phyloP scores from a whole-genome alignment of 1,140 invertebrate species.

The Dermatophagoides farinae region DNA sequence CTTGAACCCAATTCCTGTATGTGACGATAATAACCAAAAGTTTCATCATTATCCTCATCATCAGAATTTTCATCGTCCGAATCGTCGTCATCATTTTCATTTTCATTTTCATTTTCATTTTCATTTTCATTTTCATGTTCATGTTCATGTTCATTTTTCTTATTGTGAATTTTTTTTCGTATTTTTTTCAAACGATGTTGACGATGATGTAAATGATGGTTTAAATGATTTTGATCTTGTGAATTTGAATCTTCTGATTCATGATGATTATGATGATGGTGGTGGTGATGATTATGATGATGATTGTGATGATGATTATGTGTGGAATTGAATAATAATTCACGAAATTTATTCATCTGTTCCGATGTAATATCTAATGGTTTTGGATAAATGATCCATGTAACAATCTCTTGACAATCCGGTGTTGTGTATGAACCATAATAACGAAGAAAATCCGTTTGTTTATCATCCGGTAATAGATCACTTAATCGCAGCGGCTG shows the following conservation, averaged over 20 bases:
- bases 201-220: too few species aligned
- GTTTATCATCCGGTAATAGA: neutral
- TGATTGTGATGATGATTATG: too few species aligned
- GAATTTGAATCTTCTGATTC: too few species aligned
- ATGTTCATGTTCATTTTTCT: too few species aligned
- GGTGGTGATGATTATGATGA: neutral
- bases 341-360: slow-evolving; percentile 2
- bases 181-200: neutral
- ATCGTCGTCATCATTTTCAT: too few species aligned
- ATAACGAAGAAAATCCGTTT: slow-evolving; percentile 22
- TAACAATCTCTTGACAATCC: slow-evolving; percentile 25
- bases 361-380: slow-evolving; percentile 19
- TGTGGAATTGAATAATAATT: neutral
- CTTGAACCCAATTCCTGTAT: slow-evolving; percentile 2
- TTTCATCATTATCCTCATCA: neutral
- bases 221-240: too few species aligned
- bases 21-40: slow-evolving; percentile 6
- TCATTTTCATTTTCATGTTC: too few species aligned
- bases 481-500: neutral
- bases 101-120: too few species aligned
- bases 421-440: slow-evolving; percentile 28
- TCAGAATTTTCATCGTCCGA: too few species aligned
- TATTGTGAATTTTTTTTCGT: neutral
- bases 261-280: neutral
- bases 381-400: slow-evolving; percentile 26